These are phyloP conservation scores for Lepus europaeus DNA, from an alignment of 2,113 vertebrate genomes.

Conservation along the genomic window DNA sequence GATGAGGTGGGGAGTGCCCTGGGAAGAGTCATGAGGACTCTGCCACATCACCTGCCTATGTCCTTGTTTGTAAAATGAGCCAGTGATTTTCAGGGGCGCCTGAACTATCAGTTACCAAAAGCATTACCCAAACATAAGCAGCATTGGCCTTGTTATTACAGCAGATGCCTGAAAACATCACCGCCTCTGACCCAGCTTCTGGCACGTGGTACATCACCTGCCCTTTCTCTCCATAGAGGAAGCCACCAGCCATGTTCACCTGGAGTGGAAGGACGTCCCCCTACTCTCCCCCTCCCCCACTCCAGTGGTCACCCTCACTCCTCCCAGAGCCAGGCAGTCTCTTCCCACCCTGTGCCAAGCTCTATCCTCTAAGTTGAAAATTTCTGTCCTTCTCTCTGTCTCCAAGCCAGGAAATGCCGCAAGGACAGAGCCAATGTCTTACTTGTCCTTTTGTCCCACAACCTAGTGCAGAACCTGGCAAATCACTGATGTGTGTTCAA, in stretches of 20 bases:
- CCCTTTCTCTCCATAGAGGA: background rate
- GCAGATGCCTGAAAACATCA: background rate
- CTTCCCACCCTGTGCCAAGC: background rate
- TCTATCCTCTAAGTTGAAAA: background rate
- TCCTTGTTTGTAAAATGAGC: background rate
- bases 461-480: background rate
- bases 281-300: too few species aligned
- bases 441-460: background rate
- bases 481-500: too few species aligned
- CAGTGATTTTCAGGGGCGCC: background rate
- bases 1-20: background rate
- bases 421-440: background rate
- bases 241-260: rapidly evolving
- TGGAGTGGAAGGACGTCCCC: too few species aligned
- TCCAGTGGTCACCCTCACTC: too few species aligned
- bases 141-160: background rate
- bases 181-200: background rate
- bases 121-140: background rate
- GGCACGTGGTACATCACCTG: background rate
- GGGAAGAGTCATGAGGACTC: background rate
- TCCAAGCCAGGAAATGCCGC: background rate
- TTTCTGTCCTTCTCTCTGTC: background rate
- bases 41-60: background rate
- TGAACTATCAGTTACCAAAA: background rate
- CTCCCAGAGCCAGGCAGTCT: background rate